Evolutionary conservation across 2,888 invertebrate species (phyloP).

Genomic region (Desoria tigrina): DNA sequence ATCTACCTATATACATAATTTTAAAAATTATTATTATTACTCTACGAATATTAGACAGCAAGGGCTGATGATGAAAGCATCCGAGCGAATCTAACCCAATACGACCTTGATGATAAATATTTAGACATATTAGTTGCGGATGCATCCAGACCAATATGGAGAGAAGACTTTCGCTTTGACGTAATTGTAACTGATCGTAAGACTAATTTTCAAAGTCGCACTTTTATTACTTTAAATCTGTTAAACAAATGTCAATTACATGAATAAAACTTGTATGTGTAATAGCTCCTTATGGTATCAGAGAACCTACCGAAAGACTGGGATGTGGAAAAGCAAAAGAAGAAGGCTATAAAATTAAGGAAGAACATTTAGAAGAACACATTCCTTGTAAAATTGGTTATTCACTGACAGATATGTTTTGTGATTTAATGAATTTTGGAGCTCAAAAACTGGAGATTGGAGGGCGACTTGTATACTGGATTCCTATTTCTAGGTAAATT

Average conservation of each 20-base stretch:
- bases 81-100: slow-evolving; percentile 83
- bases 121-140: slow-evolving; percentile 89
- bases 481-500: slow-evolving; percentile 78
- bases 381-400: slow-evolving; percentile 85
- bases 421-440: slow-evolving; percentile 81
- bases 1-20: no score
- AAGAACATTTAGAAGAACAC: slow-evolving; percentile 69
- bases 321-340: slow-evolving; percentile 64
- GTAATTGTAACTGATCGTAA: slow-evolving; percentile 94
- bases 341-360: slow-evolving; percentile 61
- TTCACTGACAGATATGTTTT: slow-evolving; percentile 75
- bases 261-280: no score
- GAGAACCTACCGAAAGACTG: slow-evolving; percentile 87
- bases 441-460: slow-evolving; percentile 72
- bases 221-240: no score
- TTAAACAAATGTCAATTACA: no score
- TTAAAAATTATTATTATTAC: no score
- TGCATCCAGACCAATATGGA: slow-evolving; percentile 81
- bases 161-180: slow-evolving; percentile 71
- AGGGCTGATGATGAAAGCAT: slow-evolving; percentile 77
- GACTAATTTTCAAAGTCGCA: slow-evolving; percentile 57
- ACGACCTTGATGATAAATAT: slow-evolving; percentile 73
- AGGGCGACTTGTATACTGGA: slow-evolving; percentile 91
- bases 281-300: slow-evolving; percentile 93
- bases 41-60: slow-evolving; percentile 61